Evolutionary conservation across 2,888 invertebrate genomes (phyloP).

Genomic region (Molanna angustata): DNA sequence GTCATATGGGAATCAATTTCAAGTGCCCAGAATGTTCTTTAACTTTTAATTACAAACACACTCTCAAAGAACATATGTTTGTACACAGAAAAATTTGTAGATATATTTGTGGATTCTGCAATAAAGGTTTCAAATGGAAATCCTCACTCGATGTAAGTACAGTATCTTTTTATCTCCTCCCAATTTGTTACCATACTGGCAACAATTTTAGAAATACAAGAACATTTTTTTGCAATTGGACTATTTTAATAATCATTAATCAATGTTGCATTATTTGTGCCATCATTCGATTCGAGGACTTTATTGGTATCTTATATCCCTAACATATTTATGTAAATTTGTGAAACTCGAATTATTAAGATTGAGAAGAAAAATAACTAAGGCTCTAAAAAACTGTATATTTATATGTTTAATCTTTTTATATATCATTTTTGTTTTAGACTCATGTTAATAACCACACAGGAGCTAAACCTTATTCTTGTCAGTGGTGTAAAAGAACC

Average conservation of each 20-base stretch:
- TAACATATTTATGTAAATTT: too few relatives aligned
- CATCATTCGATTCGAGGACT: too few relatives aligned
- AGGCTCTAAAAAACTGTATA: too few relatives aligned
- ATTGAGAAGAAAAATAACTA: too few relatives aligned
- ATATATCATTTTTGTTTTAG: not conserved
- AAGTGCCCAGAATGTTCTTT: constrained; percentile 1
- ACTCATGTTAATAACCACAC: constrained; percentile 1
- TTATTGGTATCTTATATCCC: too few relatives aligned
- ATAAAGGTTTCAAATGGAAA: constrained; percentile 6
- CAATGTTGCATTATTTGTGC: not conserved
- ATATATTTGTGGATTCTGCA: constrained; percentile 5
- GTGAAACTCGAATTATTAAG: too few relatives aligned
- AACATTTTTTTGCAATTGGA: too few relatives aligned
- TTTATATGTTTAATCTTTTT: not conserved
- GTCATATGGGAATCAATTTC: not conserved
- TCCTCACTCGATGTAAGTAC: not conserved
- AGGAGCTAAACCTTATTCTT: not conserved
- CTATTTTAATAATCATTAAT: not conserved
- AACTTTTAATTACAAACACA: not conserved
- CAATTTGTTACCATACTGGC: too few relatives aligned
- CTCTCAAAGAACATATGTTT: not conserved
- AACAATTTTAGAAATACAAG: too few relatives aligned
- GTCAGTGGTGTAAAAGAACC: not conserved
- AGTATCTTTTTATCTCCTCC: too few relatives aligned
- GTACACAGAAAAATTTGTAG: not conserved